Evolutionary conservation across 2,888 invertebrate species (phyloP).

Genomic region (Drosophila austrosaltans): DNA sequence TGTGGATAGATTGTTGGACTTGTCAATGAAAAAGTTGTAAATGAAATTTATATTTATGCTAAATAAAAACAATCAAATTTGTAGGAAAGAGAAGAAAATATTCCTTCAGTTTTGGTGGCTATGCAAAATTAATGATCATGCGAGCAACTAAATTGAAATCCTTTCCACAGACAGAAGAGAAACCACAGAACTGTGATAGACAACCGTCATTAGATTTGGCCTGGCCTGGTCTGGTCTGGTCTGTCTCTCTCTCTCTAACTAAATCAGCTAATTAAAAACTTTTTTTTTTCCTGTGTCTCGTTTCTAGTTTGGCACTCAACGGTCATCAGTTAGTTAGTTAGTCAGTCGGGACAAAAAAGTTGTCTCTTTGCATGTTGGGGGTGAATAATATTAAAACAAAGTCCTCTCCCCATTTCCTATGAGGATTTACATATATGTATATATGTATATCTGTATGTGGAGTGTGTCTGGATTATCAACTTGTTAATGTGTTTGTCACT

Average conservation of each 20-base stretch:
- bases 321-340: slow-evolving; percentile 55
- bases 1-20: slow-evolving; percentile 24
- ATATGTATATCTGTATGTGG: neutral
- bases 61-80: no score
- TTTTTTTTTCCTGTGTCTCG: slow-evolving; percentile 49
- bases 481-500: slow-evolving; percentile 44
- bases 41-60: slow-evolving; percentile 55
- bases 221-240: slow-evolving; percentile 19
- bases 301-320: slow-evolving; percentile 55
- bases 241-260: slow-evolving; percentile 41
- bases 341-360: slow-evolving; percentile 13
- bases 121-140: slow-evolving; percentile 16
- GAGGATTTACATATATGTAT: neutral
- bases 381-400: slow-evolving; percentile 3
- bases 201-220: slow-evolving; percentile 37
- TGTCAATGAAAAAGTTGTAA: slow-evolving; percentile 71
- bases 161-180: slow-evolving; percentile 34
- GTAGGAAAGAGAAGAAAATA: neutral
- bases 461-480: neutral
- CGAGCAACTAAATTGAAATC: slow-evolving; percentile 31
- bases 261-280: slow-evolving; percentile 82
- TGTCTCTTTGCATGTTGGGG: slow-evolving; percentile 19
- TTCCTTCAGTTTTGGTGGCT: neutral
- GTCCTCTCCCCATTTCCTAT: slow-evolving; percentile 11
- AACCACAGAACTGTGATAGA: slow-evolving; percentile 55